Evolutionary conservation across 1,140 invertebrate genomes (phyloP).

Genomic region (Melanaphis sacchari): DNA sequence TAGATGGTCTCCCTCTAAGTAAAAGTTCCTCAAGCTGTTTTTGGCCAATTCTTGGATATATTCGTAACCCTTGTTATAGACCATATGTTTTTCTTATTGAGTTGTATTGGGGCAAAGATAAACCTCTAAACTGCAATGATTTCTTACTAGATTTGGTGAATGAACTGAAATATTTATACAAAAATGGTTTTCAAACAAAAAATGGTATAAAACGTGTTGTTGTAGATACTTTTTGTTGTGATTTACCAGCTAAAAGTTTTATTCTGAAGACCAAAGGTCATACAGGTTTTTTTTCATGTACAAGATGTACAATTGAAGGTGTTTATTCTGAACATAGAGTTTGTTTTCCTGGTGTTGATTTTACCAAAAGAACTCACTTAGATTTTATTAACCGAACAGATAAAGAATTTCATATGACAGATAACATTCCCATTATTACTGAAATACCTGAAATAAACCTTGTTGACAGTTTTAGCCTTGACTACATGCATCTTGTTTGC

Average conservation of each 20-base stretch:
- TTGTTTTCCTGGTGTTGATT: neutral
- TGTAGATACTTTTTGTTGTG: neutral
- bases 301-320: neutral
- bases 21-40: neutral
- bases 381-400: neutral
- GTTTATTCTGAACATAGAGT: slow-evolving; percentile 3
- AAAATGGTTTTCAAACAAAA: no score
- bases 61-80: neutral
- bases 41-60: slow-evolving; percentile 7
- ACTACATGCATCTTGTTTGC: neutral
- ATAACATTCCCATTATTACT: neutral
- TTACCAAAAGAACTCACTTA: neutral
- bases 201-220: neutral
- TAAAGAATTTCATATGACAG: neutral
- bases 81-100: neutral
- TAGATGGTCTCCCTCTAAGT: neutral
- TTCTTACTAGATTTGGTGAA: no score
- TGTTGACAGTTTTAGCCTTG: neutral
- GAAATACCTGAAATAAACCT: neutral
- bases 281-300: neutral
- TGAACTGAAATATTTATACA: no score
- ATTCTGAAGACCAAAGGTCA: neutral
- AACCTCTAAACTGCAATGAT: no score
- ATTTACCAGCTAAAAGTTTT: slow-evolving; percentile 1
- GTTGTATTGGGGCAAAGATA: no score